Evolutionary conservation across 2,888 invertebrate genomes (phyloP), one percentile per base, ranked within the genome.

Genomic region (Atrina japonica): DNA sequence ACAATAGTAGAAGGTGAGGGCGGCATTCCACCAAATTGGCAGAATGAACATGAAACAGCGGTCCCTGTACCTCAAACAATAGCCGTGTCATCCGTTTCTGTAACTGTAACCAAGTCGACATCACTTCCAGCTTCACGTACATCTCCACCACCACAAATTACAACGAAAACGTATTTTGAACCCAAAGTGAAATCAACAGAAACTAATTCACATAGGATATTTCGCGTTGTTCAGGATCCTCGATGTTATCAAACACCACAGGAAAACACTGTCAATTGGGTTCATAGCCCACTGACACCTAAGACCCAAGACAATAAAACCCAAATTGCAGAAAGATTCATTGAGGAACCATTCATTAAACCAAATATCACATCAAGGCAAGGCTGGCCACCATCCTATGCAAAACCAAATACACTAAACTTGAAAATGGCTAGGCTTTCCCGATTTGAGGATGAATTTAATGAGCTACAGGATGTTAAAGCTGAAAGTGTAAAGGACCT

Each of bases 371-470:
- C 50, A 30, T 67, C 65, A 30, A 76, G 72, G 49, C 74, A 76
- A 45, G 67, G 76, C 29, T 80, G 80, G 80, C 82, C 80, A 7
- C 82, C 82, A 2, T 63, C 71, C 59, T 58, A 55, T 14, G 65
- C 74, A 23, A 73, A 77, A 21, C 71, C 75, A 0, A 72, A 77
- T 29, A 72, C 72, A 21, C 74, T 73, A 3, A 64, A 78, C 9
- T 60, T 76, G 49, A 82, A 80, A 53, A 76, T 75, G 16, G 78
- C 78, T 67, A 59, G 85, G 47, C 67, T 77, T 41, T 85, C 83
- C 0, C 73, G 78, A 7, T 83, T 81, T 61, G 82, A 84, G 56
- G 83, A 83, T 29, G 85, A 85, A 58, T 67, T 83, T 9, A 75
- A 77, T 53, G 83, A 83, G 63, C 60, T 83, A 18, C 80, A 81